Conservation (phyloP, 1,140 invertebrate species). For the Tetramorium alpestre region DNA sequence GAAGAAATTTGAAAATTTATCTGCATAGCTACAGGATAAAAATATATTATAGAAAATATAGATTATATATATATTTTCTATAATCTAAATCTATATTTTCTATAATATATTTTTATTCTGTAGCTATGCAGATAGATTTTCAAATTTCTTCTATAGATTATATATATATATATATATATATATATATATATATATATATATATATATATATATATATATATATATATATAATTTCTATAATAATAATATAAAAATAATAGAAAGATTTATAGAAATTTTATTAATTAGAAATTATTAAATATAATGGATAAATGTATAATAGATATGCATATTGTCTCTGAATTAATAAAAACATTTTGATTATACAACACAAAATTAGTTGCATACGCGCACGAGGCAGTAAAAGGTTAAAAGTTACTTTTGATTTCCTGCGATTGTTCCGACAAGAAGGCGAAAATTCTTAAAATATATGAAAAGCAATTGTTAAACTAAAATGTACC, state of each 20-base stretch:
- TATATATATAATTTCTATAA: not conserved
- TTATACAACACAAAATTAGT: not conserved
- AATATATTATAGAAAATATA: not conserved
- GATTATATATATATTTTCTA: no score
- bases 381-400: not conserved
- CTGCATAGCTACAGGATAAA: not conserved
- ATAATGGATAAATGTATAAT: constrained; percentile 8
- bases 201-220: no score
- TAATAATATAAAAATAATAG: not conserved
- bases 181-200: no score
- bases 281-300: not conserved
- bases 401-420: constrained; percentile 78
- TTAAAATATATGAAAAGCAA: not conserved
- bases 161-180: no score
- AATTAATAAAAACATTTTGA: not conserved
- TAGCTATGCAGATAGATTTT: not conserved
- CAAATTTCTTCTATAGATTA: not conserved
- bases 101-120: not conserved
- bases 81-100: not conserved
- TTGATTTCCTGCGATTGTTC: constrained; percentile 83
- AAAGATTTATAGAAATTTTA: not conserved
- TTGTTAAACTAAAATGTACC: not conserved
- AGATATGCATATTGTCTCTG: not conserved
- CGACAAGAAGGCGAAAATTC: not conserved
- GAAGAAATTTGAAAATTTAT: not conserved